Percentiles rank a stretch among this genome's conserved stretches.
These are phyloP conservation scores for Cerceris rybyensis DNA, from an alignment of 2,888 invertebrate species.

Conservation along the genomic window DNA sequence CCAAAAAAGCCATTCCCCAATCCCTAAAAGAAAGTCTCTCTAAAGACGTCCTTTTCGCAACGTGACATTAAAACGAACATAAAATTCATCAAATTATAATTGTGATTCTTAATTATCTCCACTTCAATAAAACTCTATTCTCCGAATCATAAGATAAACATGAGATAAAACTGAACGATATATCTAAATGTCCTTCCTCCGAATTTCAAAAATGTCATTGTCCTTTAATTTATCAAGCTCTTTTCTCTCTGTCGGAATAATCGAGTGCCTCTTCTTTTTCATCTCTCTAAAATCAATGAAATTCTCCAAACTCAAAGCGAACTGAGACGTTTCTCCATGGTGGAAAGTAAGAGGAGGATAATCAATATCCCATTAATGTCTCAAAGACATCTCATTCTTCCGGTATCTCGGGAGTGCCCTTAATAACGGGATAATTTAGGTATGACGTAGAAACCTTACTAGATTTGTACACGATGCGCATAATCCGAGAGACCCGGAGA, in stretches of 20 bases:
- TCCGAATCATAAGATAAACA: no score
- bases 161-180: no score
- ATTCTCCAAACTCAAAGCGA: constrained; percentile 2
- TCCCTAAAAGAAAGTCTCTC: background rate
- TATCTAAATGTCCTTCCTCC: no score
- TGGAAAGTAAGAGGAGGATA: background rate
- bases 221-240: no score
- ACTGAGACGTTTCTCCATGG: background rate
- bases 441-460: constrained; percentile 20
- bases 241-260: no score
- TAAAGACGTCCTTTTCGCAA: no score
- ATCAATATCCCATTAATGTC: constrained; percentile 17
- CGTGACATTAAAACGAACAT: no score
- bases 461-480: constrained; percentile 9
- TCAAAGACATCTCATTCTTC: constrained; percentile 14
- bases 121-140: no score
- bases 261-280: no score
- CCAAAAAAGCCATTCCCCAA: background rate
- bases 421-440: constrained; percentile 36
- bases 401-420: background rate
- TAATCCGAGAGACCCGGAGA: constrained; percentile 9
- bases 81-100: no score
- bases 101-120: no score
- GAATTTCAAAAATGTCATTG: no score
- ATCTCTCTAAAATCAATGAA: background rate